Evolutionary conservation across 37 sponge, comb jelly and placozoan genomes (phyloP), one percentile per base, ranked within the genome.

Genomic region (Eunapius fragilis): DNA sequence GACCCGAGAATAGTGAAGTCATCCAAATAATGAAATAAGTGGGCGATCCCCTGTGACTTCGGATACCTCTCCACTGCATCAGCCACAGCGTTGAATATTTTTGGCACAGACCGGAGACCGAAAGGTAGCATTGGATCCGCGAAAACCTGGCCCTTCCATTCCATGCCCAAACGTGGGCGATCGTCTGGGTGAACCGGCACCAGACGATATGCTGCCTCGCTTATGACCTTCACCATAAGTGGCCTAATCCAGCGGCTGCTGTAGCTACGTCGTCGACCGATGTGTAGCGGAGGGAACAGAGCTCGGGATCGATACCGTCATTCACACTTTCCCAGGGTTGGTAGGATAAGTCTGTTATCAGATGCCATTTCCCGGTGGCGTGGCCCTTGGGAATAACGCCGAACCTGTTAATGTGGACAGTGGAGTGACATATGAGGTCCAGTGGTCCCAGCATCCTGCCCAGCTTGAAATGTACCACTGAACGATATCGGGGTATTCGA

Each of bases 121-220:
- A 89, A 83, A 4, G 79, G 84, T 17, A 89, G 80, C 34, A 30
- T 25, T 34, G 73, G 25, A 36, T 82, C 77, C 1, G 75, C 48
- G 35, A 49, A 83, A 10, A 73, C 19, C 27, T 79, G 68, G 11
- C 83, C 82, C 74, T 80, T 14, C 86, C 86, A 90, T 3, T 70
- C 23, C 86, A 85, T 80, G 6, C 81, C 90, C 71, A 84, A 37
- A 0, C 50, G 67, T 37, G 24, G 69, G 37, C 89, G 33, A 68
- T 89, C 85, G 30, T 77, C 68, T 31, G 89, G 85, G 68, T 84
- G 85, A 26, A 88, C 89, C 26, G 89, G 89, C 25, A 82, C 47
- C 26, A 82, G 3, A 23, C 85, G 73, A 71, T 78, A 89, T 2
- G 89, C 80, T 27, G 25, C 23, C 41, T 89, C 49, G 27, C 83